Conservation (phyloP, 2,888 invertebrate species). For the Orthosia gracilis region DNA sequence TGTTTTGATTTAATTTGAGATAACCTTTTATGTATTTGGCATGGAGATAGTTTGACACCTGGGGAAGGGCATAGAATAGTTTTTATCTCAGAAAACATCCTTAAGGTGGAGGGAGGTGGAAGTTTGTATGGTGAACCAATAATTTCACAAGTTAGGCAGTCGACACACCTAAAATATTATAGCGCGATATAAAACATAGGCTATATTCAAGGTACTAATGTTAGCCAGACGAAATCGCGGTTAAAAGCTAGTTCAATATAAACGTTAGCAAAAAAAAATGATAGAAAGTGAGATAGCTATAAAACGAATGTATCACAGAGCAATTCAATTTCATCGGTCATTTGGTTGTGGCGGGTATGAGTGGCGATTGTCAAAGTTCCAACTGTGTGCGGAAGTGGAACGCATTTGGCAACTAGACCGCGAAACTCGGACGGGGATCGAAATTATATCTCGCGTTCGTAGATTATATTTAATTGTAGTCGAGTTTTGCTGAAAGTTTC, state of each 20-base stretch:
- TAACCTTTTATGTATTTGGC: no score
- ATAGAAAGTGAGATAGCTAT: constrained; percentile 2
- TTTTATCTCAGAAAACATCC: no score
- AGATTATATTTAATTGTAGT: constrained; percentile 53
- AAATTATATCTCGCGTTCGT: constrained; percentile 55
- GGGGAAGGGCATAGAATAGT: no score
- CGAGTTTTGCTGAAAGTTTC: constrained; percentile 20
- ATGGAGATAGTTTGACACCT: no score
- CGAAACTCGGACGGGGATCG: constrained; percentile 56
- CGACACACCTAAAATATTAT: no score
- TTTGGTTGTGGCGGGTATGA: constrained; percentile 60
- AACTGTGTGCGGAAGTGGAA: constrained; percentile 59
- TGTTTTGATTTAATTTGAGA: no score
- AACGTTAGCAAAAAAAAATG: background rate
- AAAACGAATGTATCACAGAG: constrained; percentile 42
- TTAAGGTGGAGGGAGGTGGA: no score
- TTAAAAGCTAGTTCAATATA: background rate
- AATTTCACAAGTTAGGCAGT: no score
- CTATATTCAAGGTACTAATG: no score
- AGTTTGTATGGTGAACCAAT: no score
- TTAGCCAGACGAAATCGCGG: no score
- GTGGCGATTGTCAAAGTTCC: constrained; percentile 69
- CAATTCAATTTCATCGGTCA: constrained; percentile 67
- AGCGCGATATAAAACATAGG: no score
- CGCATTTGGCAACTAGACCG: constrained; percentile 69